A percentile compares a stretch with the other conserved stretches of the same genome.
phyloP scores from a whole-genome alignment of 2,888 invertebrate species.

The Diloba caeruleocephala region DNA sequence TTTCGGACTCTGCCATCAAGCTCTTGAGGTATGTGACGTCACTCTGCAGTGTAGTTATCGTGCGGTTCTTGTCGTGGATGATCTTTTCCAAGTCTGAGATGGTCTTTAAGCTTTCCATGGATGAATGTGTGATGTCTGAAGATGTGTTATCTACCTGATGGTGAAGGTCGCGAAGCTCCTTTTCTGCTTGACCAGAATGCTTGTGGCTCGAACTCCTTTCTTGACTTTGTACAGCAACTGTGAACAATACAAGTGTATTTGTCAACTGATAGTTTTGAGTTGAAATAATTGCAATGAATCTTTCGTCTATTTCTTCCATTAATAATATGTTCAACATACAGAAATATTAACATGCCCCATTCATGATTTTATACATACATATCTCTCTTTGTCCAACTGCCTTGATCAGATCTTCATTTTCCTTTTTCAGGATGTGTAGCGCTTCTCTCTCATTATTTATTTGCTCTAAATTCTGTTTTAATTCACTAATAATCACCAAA shows the following conservation, averaged over 20 bases:
- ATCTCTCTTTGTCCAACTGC: constrained; percentile 71
- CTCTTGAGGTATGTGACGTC: constrained; percentile 79
- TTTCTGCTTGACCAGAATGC: constrained; percentile 59
- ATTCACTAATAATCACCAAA: constrained; percentile 48
- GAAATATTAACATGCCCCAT: neutral
- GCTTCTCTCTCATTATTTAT: constrained; percentile 57
- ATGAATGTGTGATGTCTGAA: constrained; percentile 76
- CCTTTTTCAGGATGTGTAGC: constrained; percentile 62
- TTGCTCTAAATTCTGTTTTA: constrained; percentile 59
- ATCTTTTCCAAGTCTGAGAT: constrained; percentile 83
- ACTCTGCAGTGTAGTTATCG: constrained; percentile 77
- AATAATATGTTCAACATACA: too few relatives aligned
- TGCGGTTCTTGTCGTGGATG: constrained; percentile 79
- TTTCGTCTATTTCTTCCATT: too few relatives aligned
- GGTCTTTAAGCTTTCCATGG: constrained; percentile 78
- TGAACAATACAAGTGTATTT: constrained; percentile 44
- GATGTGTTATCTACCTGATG: constrained; percentile 81
- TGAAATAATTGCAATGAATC: too few relatives aligned
- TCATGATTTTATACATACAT: constrained; percentile 64
- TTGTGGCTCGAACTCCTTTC: constrained; percentile 64
- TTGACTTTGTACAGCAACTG: constrained; percentile 69
- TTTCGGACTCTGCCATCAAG: constrained; percentile 81
- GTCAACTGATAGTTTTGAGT: constrained; percentile 1
- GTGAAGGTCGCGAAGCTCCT: constrained; percentile 64
- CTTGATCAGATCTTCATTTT: constrained; percentile 71